Evolutionary conservation across 2,113 vertebrate species (phyloP).

Genomic region (Leuciscus idus): DNA sequence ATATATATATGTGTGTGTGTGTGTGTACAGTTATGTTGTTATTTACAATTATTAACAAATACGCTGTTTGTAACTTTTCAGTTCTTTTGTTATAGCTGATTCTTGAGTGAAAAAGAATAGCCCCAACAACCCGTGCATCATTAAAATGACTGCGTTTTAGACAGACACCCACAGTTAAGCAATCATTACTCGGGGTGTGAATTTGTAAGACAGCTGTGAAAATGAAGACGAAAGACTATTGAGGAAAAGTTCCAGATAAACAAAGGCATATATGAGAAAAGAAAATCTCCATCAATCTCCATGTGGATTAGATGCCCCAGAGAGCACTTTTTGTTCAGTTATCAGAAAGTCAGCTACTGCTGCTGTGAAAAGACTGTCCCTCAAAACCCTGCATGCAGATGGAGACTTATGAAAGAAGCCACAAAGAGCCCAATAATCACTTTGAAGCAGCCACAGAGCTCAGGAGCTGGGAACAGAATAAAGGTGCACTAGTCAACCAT

Average conservation of each 20-base stretch:
- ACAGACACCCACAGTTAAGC: conserved; percentile 1
- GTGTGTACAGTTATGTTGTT: too few species aligned
- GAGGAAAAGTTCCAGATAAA: background rate
- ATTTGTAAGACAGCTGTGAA: background rate
- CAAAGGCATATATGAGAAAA: background rate
- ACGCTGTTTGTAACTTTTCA: too few species aligned
- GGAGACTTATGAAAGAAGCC: conserved; percentile 17
- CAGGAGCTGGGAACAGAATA: conserved; percentile 4
- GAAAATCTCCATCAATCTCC: background rate
- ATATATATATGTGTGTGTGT: too few species aligned
- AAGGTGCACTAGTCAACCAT: conserved; percentile 15
- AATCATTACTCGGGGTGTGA: background rate
- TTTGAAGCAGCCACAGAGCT: conserved; percentile 21
- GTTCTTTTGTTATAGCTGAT: too few species aligned
- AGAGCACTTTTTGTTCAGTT: background rate
- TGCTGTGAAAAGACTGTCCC: background rate
- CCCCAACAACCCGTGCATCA: background rate
- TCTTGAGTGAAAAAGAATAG: background rate
- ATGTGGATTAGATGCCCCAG: conserved; percentile 3
- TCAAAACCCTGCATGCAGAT: conserved; percentile 15
- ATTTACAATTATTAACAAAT: background rate
- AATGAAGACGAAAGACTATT: background rate
- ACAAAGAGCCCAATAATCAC: conserved; percentile 32
- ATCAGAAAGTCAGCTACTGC: background rate
- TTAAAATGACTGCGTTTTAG: background rate